Evolutionary conservation across 2,888 invertebrate species (phyloP), one percentile per base, ranked within the genome.

Genomic region (Acleris cristana): DNA sequence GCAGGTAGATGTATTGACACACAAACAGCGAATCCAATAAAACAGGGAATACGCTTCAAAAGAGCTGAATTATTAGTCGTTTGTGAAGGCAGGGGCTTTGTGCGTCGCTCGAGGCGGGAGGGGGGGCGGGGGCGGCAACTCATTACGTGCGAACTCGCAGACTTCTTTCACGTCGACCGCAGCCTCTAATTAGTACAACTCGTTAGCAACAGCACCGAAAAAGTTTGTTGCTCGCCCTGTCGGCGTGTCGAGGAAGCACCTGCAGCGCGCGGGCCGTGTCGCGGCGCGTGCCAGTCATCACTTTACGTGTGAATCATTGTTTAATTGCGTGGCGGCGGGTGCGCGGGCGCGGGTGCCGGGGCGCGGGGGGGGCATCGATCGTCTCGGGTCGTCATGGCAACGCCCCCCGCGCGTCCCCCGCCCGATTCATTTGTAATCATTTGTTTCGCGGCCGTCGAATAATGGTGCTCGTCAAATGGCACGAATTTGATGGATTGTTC

Each of bases 391-490:
- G 81, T 84, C 83, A 88, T 88, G 85, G 80, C 83, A 80, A 90
- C 89, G 82, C 76, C 78, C 77, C 82, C 76, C 77, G 71, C 77
- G 65, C 76, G 72, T 77, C 71, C 76, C 76, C 79, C 78, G 74
- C 84, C 81, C 84, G 80, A 87, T 90, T 89, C 91, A 91, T 91
- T 92, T 92, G 92, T 92, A 89, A 92, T 91, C 92, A 90, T 92
- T 92, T 92, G 92, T 91, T 92, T 92, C 89, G 86, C 85, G 81
- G 84, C 85, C 84, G 81, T 86, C 88, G 86, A 86, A 90, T 90
- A 88, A 89, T 86, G 87, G 86, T 78, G 79, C 81, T 85, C 83
- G 84, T 88, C 87, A 86, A 87, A 89, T 81, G 79, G 82, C 78
- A 85, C 76, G 82, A 87, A 87, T 88, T 87, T 90, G 88, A 92